Percentiles rank a stretch among this genome's conserved stretches.
phyloP scores from a whole-genome alignment of 2,888 invertebrate genomes.

The Caenorhabditis sp. region DNA sequence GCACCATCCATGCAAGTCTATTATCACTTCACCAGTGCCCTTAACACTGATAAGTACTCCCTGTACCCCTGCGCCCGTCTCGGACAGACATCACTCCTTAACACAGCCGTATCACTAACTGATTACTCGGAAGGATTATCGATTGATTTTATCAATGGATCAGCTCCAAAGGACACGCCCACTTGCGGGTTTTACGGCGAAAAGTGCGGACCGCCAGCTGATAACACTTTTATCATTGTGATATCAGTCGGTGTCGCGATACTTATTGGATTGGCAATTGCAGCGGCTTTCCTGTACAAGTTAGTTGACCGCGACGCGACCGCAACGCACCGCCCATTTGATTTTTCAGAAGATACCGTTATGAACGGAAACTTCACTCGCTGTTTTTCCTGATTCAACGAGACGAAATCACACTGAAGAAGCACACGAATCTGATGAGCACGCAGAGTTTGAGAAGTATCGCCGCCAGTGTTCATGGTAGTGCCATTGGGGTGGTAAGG shows the following conservation, averaged over 20 bases:
- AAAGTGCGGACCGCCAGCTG: slow-evolving; percentile 46
- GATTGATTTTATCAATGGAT: slow-evolving; percentile 60
- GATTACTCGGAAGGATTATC: slow-evolving; percentile 47
- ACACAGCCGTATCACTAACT: slow-evolving; percentile 13
- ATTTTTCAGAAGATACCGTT: slow-evolving; percentile 66
- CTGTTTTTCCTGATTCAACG: slow-evolving; percentile 67
- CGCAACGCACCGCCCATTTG: too few species aligned
- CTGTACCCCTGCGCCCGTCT: slow-evolving; percentile 47
- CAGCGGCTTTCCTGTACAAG: slow-evolving; percentile 58
- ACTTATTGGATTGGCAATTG: slow-evolving; percentile 54
- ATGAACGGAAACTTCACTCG: slow-evolving; percentile 65
- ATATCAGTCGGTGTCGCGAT: slow-evolving; percentile 51
- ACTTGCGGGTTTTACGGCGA: slow-evolving; percentile 66
- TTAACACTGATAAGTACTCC: slow-evolving; percentile 35
- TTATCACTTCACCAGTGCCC: slow-evolving; percentile 45
- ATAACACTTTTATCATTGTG: slow-evolving; percentile 57
- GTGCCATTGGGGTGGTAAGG: slow-evolving; percentile 46
- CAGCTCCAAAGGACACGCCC: slow-evolving; percentile 59
- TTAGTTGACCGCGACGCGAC: too few species aligned
- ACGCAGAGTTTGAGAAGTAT: slow-evolving; percentile 60
- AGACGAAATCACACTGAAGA: slow-evolving; percentile 66
- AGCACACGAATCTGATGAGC: slow-evolving; percentile 69
- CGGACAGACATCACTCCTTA: slow-evolving; percentile 12
- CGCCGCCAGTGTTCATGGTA: slow-evolving; percentile 65
- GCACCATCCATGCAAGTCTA: slow-evolving; percentile 61